Conservation (phyloP, 2,113 vertebrate species). For the Albula goreensis region DNA sequence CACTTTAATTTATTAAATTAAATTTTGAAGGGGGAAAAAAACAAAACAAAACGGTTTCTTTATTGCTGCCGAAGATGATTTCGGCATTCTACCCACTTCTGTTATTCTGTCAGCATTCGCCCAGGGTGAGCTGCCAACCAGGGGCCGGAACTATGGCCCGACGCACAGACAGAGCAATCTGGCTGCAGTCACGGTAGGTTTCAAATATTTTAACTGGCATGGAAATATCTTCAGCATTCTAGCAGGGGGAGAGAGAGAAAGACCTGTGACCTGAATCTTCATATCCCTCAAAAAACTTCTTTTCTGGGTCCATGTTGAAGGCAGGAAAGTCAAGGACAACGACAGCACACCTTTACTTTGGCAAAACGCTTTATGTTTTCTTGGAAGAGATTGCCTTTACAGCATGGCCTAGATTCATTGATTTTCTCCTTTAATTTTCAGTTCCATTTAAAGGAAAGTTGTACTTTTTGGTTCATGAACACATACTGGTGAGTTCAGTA, state of each 20-base stretch:
- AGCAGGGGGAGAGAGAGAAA: neutral
- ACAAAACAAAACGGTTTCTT: neutral
- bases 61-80: neutral
- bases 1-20: neutral
- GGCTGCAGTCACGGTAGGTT: neutral
- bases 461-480: no score
- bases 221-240: neutral
- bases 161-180: neutral
- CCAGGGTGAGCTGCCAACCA: neutral
- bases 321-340: neutral
- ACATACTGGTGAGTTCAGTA: no score
- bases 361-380: no score
- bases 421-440: no score
- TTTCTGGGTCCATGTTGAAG: neutral
- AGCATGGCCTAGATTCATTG: no score
- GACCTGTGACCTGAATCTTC: neutral
- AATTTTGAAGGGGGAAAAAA: neutral
- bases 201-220: neutral
- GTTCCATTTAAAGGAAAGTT: no score
- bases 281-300: neutral
- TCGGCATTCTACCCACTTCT: neutral
- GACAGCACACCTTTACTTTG: no score
- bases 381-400: no score
- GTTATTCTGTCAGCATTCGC: neutral
- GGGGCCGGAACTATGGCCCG: neutral